These are phyloP conservation scores for Anneissia japonica DNA, from an alignment of 35 echinoderm and acorn worm genomes.

Conservation along the genomic window DNA sequence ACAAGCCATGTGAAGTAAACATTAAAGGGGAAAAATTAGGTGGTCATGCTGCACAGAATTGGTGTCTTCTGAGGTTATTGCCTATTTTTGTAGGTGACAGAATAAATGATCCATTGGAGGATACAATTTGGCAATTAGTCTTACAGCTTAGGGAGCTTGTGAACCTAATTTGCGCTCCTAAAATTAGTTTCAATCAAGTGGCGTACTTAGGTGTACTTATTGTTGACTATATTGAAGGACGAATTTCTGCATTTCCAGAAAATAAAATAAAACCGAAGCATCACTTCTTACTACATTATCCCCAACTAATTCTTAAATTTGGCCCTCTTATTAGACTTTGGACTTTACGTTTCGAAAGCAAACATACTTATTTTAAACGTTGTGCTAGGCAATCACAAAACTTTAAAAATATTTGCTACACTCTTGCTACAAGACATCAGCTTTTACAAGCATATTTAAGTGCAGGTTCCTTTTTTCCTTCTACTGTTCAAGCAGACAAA, in stretches of 20 bases:
- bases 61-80: too few relatives aligned
- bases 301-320: constrained; percentile 33
- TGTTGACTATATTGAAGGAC: constrained; percentile 16
- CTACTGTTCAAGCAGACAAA: too few relatives aligned
- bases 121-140: too few relatives aligned
- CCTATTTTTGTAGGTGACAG: too few relatives aligned
- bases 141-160: neutral
- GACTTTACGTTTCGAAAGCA: constrained; percentile 52
- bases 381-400: constrained; percentile 36
- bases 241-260: constrained; percentile 11
- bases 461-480: constrained; percentile 9
- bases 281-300: constrained; percentile 42
- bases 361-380: constrained; percentile 46
- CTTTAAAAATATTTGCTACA: constrained; percentile 27
- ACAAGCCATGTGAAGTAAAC: too few relatives aligned
- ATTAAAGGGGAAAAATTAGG: too few relatives aligned
- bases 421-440: constrained; percentile 48
- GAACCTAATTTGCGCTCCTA: constrained; percentile 50
- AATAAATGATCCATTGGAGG: too few relatives aligned
- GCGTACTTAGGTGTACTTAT: constrained; percentile 30
- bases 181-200: constrained; percentile 20
- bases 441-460: constrained; percentile 42
- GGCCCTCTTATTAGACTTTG: constrained; percentile 50
- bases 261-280: constrained; percentile 43
- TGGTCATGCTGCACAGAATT: too few relatives aligned